A percentile compares a stretch with the other conserved stretches of the same genome.
Conservation (phyloP, 35 echinoderm and acorn worm genomes). For the Ophioderma brevispina region DNA sequence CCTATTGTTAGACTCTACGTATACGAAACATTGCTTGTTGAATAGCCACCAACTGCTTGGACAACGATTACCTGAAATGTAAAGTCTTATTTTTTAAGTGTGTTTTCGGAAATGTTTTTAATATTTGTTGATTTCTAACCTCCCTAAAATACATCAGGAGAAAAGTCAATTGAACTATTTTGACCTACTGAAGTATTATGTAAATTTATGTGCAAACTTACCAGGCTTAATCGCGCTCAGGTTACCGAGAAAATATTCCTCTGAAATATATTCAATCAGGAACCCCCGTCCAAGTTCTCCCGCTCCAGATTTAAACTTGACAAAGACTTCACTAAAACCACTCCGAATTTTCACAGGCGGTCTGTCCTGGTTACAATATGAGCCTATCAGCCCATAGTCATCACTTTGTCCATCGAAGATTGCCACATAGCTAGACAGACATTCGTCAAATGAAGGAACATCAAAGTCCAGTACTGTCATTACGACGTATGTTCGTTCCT, state of each 20-base stretch:
- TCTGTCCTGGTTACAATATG: constrained; percentile 29
- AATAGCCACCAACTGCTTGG: constrained; percentile 37
- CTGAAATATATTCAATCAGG: background rate
- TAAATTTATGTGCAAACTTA: no score
- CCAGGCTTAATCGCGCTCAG: no score
- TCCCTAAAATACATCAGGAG: no score
- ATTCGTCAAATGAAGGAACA: constrained; percentile 21
- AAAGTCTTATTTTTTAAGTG: no score
- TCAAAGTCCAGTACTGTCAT: constrained; percentile 59
- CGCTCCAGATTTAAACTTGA: constrained; percentile 18
- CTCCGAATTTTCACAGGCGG: constrained; percentile 22
- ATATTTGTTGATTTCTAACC: no score
- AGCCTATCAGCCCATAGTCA: background rate
- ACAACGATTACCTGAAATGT: constrained; percentile 24
- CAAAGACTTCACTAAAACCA: constrained; percentile 32
- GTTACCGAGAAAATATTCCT: no score
- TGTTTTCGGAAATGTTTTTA: no score
- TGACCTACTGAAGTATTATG: no score
- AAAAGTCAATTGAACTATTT: no score
- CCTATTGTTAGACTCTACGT: background rate
- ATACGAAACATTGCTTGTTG: constrained; percentile 44
- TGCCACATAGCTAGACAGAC: background rate
- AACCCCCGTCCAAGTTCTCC: constrained; percentile 39
- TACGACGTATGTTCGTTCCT: constrained; percentile 50
- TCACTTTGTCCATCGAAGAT: constrained; percentile 5